Base-by-base conservation (phyloP, 2,888 invertebrate genomes). In the Andrena bucephala region DNA sequence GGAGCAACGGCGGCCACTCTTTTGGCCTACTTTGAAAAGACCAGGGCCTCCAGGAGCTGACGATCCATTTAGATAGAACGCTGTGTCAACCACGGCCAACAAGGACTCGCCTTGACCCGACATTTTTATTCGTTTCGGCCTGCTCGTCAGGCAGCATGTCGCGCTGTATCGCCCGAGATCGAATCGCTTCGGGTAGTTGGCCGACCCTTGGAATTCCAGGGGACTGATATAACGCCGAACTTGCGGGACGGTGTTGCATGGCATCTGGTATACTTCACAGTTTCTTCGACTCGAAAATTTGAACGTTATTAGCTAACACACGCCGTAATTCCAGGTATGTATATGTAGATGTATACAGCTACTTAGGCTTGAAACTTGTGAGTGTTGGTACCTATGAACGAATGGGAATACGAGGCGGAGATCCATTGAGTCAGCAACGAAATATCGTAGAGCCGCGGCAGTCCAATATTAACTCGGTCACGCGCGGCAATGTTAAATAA, bases 11-110 rank as follows among this genome's bases (percentile, higher is more conserved):
- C 74, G 76, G 52, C 77, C 81, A 65, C 75, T 74, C 77, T 87
- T 88, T 77, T 59, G 77, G 68, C 73, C 73, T 63, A 77, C 57
- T 86, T 86, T 85, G 66, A 80, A 84, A 71, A 74, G 70, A 70
- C 16, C 52, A 2, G 68, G 68, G 62, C 66, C 59, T 65, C 69
- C 65, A 48, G 82, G 57, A 81, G 74, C 29, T 3, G 33, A 7
- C 83, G 85, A 83, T 81, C 69, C 67, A 80, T 83, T 83, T 77
- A 85, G 83, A 85, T 85, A 85, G 52, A 20, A n/a, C 68, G 75
- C 85, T 77, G 72, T 77, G 85, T 85, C 85, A 80, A 85, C 85
- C 50, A 4, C 27, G 27, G 10, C 63, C 63, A 48, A 72, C 76
- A 29, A 69, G 29, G 57, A 13, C 69, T 78, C 65, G 78, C 84